Conservation (phyloP, 2,888 invertebrate genomes). For the Microdon myrmicae region DNA sequence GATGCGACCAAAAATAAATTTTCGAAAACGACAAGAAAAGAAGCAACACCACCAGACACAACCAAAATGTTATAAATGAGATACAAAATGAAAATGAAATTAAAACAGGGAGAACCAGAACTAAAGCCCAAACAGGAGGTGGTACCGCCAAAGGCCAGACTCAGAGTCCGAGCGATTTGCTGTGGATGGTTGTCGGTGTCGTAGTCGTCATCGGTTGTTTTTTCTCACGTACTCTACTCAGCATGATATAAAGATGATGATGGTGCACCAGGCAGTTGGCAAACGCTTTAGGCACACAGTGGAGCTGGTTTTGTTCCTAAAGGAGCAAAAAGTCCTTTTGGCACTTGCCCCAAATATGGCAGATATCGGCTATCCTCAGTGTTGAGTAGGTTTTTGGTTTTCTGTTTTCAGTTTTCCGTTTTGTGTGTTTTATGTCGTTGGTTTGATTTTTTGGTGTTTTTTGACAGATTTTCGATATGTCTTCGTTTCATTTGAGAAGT, state of each 20-base stretch:
- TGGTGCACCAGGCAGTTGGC: conserved; percentile 47
- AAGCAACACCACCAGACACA: not conserved
- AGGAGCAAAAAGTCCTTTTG: conserved; percentile 35
- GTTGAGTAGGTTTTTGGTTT: not conserved
- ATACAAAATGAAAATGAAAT: conserved; percentile 38
- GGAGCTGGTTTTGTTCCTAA: conserved; percentile 11
- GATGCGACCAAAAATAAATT: conserved; percentile 40
- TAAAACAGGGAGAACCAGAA: conserved; percentile 9
- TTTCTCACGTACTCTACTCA: conserved; percentile 10
- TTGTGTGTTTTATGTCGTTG: too few species aligned
- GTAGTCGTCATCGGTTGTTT: too few species aligned
- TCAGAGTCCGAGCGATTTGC: too few species aligned
- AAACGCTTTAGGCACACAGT: conserved; percentile 35
- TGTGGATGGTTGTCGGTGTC: conserved; percentile 4
- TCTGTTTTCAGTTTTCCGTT: too few species aligned
- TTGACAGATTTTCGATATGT: too few species aligned
- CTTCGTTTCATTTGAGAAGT: conserved; percentile 5
- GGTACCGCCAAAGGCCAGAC: too few species aligned
- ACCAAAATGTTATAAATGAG: conserved; percentile 5
- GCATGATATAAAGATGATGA: conserved; percentile 27
- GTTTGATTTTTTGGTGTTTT: too few species aligned
- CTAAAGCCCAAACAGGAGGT: too few species aligned
- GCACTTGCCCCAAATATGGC: conserved; percentile 28
- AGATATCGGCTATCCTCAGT: conserved; percentile 7
- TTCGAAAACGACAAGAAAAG: not conserved